Conservation (phyloP, 2,797 vertebrate species). For the Eidolon dupreanum region DNA sequence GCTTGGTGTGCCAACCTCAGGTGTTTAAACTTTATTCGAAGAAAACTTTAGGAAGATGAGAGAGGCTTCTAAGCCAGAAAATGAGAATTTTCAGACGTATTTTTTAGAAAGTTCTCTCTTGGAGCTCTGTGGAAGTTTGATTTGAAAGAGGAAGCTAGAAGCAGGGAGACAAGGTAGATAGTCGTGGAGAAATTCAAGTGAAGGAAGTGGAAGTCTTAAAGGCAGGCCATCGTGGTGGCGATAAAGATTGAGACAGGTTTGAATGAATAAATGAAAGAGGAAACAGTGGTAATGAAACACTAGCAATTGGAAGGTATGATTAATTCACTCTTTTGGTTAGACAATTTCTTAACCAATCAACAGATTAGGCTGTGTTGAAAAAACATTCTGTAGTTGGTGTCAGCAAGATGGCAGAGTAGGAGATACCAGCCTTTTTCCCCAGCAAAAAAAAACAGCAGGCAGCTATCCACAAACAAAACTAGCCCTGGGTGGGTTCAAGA, state of each 20-base stretch:
- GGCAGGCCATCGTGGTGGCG: not conserved
- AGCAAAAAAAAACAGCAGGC: not conserved
- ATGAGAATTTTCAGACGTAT: not conserved
- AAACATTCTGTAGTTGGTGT: not conserved
- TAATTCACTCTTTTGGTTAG: not conserved
- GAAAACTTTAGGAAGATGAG: not conserved
- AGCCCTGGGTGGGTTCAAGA: not conserved
- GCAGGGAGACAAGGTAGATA: not conserved
- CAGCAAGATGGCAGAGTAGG: not conserved
- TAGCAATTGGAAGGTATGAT: not conserved
- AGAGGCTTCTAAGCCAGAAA: not conserved
- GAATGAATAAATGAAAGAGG: not conserved
- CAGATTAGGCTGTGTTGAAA: not conserved
- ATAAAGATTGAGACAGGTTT: not conserved
- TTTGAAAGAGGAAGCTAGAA: not conserved
- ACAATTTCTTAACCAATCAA: not conserved
- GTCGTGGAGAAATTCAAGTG: not conserved
- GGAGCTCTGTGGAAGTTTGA: not conserved
- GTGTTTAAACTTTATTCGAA: not conserved
- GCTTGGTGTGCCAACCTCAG: not conserved
- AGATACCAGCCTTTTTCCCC: not conserved
- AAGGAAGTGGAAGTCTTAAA: not conserved
- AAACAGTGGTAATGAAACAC: not conserved
- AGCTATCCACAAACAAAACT: not conserved
- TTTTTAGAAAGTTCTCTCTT: not conserved